Percentiles rank a stretch among this genome's conserved stretches.
Evolutionary conservation across 1,140 invertebrate genomes (phyloP).

Genomic region (Hermetia illucens): DNA sequence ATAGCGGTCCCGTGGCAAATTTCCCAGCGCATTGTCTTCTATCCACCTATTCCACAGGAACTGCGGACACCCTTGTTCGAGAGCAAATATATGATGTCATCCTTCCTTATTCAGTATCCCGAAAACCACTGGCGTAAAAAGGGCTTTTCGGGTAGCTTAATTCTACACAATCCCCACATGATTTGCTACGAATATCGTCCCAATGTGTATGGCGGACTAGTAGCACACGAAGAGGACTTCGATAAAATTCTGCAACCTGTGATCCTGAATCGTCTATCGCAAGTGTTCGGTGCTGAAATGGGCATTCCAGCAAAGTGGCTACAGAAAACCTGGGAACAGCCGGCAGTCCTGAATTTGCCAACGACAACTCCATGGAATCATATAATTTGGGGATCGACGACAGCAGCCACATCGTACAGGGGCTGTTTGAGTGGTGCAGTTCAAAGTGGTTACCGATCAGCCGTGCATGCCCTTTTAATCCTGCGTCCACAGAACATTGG

Average conservation of each 20-base stretch:
- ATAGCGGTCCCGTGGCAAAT: constrained; percentile 22
- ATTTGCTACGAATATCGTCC: constrained; percentile 10
- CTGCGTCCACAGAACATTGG: constrained; percentile 20
- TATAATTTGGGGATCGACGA: constrained; percentile 21
- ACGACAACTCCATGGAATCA: constrained; percentile 17
- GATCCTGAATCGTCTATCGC: constrained; percentile 11
- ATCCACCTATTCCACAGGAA: constrained; percentile 12
- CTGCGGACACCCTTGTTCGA: neutral
- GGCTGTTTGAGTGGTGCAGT: constrained; percentile 22
- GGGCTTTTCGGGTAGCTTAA: constrained; percentile 19
- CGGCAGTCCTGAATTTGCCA: constrained; percentile 7
- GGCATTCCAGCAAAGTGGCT: constrained; percentile 8
- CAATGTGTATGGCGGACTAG: constrained; percentile 11
- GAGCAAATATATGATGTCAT: constrained; percentile 9
- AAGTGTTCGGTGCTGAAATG: constrained; percentile 18
- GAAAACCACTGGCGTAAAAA: constrained; percentile 13
- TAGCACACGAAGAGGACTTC: constrained; percentile 13
- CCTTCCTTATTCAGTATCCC: constrained; percentile 13
- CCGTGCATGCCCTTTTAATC: constrained; percentile 18
- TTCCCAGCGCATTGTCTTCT: constrained; percentile 12
- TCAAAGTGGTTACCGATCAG: constrained; percentile 23
- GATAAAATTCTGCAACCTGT: constrained; percentile 3
- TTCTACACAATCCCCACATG: constrained; percentile 13
- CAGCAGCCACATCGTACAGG: constrained; percentile 17
- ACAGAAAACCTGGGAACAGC: constrained; percentile 11